Percentiles rank a stretch among this genome's conserved stretches.
These are phyloP conservation scores for Chitala chitala DNA, from an alignment of 2,113 vertebrate species.

Conservation along the genomic window DNA sequence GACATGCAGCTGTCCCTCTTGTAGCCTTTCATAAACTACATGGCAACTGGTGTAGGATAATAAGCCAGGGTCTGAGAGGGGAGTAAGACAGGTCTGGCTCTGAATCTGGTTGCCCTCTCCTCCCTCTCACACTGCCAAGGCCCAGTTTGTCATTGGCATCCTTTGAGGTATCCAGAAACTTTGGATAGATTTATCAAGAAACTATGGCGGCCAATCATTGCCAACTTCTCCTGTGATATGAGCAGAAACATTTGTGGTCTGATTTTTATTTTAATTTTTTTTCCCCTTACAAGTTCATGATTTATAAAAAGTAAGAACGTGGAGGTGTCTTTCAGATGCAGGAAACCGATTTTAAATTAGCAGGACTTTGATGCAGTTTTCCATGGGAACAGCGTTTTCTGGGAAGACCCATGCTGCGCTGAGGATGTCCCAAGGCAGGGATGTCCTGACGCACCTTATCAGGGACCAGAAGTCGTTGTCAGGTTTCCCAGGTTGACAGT, in stretches of 20 bases:
- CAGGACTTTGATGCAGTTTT: not conserved
- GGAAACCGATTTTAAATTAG: not conserved
- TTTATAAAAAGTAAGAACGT: too few relatives aligned
- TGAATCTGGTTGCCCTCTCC: constrained; percentile 18
- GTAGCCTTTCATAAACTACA: constrained; percentile 36
- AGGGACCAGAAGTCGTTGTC: not conserved
- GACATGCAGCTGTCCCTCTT: constrained; percentile 50
- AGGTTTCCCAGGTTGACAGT: too few relatives aligned
- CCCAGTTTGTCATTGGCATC: constrained; percentile 21
- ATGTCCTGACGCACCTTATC: not conserved
- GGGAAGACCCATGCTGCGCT: too few relatives aligned
- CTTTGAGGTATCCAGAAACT: not conserved
- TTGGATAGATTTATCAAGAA: not conserved
- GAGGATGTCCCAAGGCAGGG: not conserved
- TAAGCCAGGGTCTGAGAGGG: constrained; percentile 26
- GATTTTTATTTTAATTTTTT: too few relatives aligned
- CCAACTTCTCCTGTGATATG: not conserved
- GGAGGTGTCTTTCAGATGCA: too few relatives aligned
- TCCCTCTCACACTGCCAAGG: constrained; percentile 9
- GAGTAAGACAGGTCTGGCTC: constrained; percentile 24
- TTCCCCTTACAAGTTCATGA: too few relatives aligned
- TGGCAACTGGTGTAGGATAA: constrained; percentile 40
- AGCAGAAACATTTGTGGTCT: not conserved
- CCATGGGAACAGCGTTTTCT: too few relatives aligned
- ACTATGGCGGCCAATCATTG: not conserved